A percentile compares a stretch with the other conserved stretches of the same genome.
phyloP scores from a whole-genome alignment of 2,888 invertebrate species.

The Homarus gammarus region DNA sequence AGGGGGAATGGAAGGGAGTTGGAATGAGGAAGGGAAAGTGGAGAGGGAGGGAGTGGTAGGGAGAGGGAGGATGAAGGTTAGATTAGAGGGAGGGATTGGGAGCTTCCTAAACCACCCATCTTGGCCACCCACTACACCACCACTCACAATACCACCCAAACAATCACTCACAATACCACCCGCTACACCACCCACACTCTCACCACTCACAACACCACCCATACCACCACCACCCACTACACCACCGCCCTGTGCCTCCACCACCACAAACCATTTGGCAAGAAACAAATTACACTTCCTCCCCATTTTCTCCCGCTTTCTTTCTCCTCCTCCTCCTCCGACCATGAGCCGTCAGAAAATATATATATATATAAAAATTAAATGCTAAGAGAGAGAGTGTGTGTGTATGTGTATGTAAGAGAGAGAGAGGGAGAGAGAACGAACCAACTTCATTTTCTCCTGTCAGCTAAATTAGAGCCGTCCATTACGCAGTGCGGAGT shows the following conservation, averaged over 20 bases:
- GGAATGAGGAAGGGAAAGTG: background rate
- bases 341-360: background rate
- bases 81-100: no score
- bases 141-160: background rate
- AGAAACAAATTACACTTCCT: background rate
- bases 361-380: background rate
- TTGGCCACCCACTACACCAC: background rate
- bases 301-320: background rate
- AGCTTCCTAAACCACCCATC: no score
- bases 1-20: background rate
- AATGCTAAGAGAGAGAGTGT: background rate
- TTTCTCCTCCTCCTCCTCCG: background rate
- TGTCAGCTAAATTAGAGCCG: constrained; percentile 53
- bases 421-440: constrained; percentile 11
- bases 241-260: no score
- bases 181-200: background rate
- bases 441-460: constrained; percentile 47
- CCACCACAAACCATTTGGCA: no score
- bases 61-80: no score
- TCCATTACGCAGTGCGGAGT: constrained; percentile 35
- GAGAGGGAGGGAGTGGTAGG: no score
- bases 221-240: background rate
- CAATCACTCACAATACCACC: background rate
- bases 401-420: background rate
- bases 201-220: background rate